Percentiles rank a stretch among this genome's conserved stretches.
These are phyloP conservation scores for Plagodis pulveraria DNA, from an alignment of 2,888 invertebrate species.

Conservation along the genomic window DNA sequence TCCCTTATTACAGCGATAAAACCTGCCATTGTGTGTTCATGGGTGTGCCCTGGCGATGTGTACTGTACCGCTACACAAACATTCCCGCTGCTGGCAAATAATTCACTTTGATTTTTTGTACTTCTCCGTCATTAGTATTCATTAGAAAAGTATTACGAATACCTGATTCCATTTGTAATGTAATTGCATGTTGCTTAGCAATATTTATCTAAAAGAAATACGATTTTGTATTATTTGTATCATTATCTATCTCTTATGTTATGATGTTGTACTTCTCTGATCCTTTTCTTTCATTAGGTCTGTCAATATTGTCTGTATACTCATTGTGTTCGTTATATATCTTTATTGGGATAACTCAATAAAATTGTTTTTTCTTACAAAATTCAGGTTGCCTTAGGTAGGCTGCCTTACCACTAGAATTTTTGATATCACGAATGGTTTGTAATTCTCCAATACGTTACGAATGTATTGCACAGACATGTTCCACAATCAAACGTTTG, in stretches of 20 bases:
- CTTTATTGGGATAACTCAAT: neutral
- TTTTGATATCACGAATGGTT: constrained; percentile 6
- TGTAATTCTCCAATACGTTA: constrained; percentile 14
- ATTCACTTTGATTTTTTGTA: neutral
- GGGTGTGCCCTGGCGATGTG: constrained; percentile 38
- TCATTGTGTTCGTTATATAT: neutral
- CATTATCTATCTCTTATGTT: too few relatives aligned
- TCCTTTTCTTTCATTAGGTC: neutral
- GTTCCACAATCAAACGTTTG: constrained; percentile 28
- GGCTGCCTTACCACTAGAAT: neutral
- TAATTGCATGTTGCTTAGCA: too few relatives aligned
- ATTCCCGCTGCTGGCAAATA: constrained; percentile 14
- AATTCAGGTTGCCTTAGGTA: neutral
- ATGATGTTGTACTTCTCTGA: too few relatives aligned
- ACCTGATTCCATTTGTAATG: too few relatives aligned
- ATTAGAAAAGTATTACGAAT: too few relatives aligned
- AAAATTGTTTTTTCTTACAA: neutral
- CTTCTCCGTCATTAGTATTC: neutral
- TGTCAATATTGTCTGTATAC: neutral
- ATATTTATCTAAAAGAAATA: too few relatives aligned
- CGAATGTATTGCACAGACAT: constrained; percentile 9
- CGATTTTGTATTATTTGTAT: too few relatives aligned
- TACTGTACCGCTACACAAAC: constrained; percentile 38
- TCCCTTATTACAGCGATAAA: constrained; percentile 47
- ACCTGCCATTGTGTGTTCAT: constrained; percentile 43